phyloP scores from a whole-genome alignment of 2,888 invertebrate genomes.

The Ptychoptera albimana region DNA sequence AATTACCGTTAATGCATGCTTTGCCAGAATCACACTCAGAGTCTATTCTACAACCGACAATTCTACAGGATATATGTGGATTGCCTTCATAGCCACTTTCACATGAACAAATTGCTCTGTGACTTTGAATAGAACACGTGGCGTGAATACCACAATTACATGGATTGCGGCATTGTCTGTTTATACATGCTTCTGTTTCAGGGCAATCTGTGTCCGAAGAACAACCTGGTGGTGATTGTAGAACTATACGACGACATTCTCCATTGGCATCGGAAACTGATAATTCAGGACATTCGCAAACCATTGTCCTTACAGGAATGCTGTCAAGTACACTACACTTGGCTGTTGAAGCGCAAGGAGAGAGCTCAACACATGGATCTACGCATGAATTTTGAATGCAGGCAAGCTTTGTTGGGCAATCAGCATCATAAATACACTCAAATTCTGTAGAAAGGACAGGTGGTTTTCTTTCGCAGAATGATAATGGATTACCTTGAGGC shows the following conservation, averaged over 20 bases:
- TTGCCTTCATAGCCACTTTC: slow-evolving; percentile 72
- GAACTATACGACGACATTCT: slow-evolving; percentile 54
- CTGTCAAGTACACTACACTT: slow-evolving; percentile 73
- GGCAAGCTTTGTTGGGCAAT: slow-evolving; percentile 66
- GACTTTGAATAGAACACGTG: slow-evolving; percentile 64
- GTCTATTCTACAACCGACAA: slow-evolving; percentile 67
- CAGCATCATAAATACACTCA: slow-evolving; percentile 59
- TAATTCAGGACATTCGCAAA: slow-evolving; percentile 74
- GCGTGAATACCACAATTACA: slow-evolving; percentile 79
- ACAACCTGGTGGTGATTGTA: slow-evolving; percentile 59
- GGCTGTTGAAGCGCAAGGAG: slow-evolving; percentile 59
- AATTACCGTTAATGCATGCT: slow-evolving; percentile 72
- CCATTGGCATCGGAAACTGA: slow-evolving; percentile 68
- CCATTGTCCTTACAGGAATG: slow-evolving; percentile 71
- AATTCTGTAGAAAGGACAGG: slow-evolving; percentile 35
- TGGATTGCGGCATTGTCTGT: slow-evolving; percentile 71
- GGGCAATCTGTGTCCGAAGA: slow-evolving; percentile 64
- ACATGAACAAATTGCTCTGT: slow-evolving; percentile 77
- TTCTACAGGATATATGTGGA: slow-evolving; percentile 63
- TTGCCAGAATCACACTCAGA: slow-evolving; percentile 71
- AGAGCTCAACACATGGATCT: slow-evolving; percentile 59
- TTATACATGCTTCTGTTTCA: slow-evolving; percentile 66
- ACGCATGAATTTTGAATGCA: slow-evolving; percentile 65
- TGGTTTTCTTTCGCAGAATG: slow-evolving; percentile 46
- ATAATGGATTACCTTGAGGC: slow-evolving; percentile 64